Percentiles rank a stretch among this genome's conserved stretches.
These are phyloP conservation scores for Ophthalmolycus amberensis DNA, from an alignment of 2,113 vertebrate species.

Conservation along the genomic window DNA sequence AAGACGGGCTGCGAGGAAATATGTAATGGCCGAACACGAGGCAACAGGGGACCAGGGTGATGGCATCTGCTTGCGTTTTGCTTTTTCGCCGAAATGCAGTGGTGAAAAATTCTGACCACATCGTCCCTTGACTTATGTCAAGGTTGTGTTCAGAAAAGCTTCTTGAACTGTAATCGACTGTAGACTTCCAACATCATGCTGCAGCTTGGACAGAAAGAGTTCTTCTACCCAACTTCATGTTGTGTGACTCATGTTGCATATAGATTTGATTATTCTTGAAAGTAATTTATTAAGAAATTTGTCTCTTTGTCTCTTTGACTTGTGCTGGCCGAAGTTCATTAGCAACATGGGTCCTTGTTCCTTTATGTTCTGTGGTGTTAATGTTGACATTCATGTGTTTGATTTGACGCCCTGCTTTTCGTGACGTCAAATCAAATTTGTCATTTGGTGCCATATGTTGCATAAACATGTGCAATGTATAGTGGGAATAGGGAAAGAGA, in stretches of 20 bases:
- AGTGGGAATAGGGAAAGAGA: not conserved
- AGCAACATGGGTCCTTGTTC: not conserved
- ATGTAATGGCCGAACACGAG: constrained; percentile 53
- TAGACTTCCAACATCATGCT: not conserved
- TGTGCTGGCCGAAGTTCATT: not conserved
- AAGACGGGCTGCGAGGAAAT: constrained; percentile 51
- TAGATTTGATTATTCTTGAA: not conserved
- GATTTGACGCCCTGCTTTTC: not conserved
- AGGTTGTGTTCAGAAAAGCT: not conserved
- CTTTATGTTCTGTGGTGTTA: not conserved
- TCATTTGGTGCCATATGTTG: not conserved
- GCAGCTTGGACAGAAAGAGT: not conserved
- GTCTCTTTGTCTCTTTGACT: not conserved
- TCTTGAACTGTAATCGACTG: not conserved
- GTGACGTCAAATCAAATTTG: not conserved
- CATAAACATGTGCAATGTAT: not conserved
- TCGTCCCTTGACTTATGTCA: not conserved
- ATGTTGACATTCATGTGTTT: not conserved
- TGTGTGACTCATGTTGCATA: not conserved
- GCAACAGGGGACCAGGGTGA: constrained; percentile 48
- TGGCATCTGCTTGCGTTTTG: constrained; percentile 39
- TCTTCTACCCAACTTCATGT: constrained; percentile 11
- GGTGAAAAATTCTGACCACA: not conserved
- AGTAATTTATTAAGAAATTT: not conserved
- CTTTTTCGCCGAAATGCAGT: not conserved